phyloP scores from a whole-genome alignment of 1,140 invertebrate genomes.

The Agrilus planipennis region DNA sequence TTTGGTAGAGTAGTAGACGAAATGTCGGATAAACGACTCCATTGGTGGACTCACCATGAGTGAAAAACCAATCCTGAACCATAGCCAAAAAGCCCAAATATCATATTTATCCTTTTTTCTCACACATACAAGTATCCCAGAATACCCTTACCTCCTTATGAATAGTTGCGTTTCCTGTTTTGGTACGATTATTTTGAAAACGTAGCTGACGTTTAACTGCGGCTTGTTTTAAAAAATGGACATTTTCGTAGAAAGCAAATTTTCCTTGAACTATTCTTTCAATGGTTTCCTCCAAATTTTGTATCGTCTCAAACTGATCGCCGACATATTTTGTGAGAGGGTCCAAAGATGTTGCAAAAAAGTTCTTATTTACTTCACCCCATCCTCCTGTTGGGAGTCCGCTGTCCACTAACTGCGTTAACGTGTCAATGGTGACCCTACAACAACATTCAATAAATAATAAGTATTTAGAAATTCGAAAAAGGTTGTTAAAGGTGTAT shows the following conservation, averaged over 20 bases:
- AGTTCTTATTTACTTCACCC: slow-evolving; percentile 51
- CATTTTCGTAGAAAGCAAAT: slow-evolving; percentile 70
- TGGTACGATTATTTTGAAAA: slow-evolving; percentile 25
- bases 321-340: slow-evolving; percentile 50
- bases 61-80: too few species aligned
- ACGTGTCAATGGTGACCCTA: slow-evolving; percentile 63
- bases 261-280: slow-evolving; percentile 50
- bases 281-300: slow-evolving; percentile 44
- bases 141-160: too few species aligned
- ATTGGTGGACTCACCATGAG: too few species aligned
- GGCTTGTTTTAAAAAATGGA: slow-evolving; percentile 53
- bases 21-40: too few species aligned
- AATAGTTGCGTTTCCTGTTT: too few species aligned
- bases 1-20: too few species aligned
- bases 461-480: too few species aligned
- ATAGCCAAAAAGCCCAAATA: too few species aligned
- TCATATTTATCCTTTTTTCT: too few species aligned
- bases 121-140: too few species aligned
- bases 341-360: slow-evolving; percentile 57
- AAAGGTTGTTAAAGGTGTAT: too few species aligned
- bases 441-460: slow-evolving; percentile 8
- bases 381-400: slow-evolving; percentile 53
- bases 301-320: slow-evolving; percentile 47
- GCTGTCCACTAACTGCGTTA: slow-evolving; percentile 52
- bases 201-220: slow-evolving; percentile 42